These are phyloP conservation scores for Lacerta bilineata DNA, from an alignment of 2,797 vertebrate species.

Conservation along the genomic window DNA sequence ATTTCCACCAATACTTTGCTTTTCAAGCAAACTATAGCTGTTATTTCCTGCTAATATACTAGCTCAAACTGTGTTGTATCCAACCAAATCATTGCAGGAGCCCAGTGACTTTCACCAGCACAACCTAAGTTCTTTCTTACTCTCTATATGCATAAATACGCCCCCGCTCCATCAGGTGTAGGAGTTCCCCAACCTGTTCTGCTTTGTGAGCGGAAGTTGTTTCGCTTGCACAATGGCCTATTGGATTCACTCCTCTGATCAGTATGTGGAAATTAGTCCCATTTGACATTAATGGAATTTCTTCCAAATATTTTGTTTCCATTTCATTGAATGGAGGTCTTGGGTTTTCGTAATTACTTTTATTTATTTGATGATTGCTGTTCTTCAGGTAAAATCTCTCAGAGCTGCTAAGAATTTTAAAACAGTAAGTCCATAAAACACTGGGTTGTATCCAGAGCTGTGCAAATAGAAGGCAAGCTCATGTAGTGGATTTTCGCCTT, in stretches of 20 bases:
- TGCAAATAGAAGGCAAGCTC: not conserved
- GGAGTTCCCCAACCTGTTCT: too few relatives aligned
- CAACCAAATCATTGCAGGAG: too few relatives aligned
- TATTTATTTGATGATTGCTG: not conserved
- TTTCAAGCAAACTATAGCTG: conserved; percentile 18
- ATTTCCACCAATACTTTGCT: conserved; percentile 34
- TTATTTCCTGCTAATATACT: not conserved
- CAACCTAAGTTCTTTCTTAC: too few relatives aligned
- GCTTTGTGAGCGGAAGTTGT: too few relatives aligned
- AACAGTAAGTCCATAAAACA: not conserved
- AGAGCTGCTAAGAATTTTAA: not conserved
- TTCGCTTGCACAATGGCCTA: too few relatives aligned
- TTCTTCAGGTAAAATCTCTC: not conserved
- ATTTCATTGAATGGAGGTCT: not conserved
- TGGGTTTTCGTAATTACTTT: not conserved
- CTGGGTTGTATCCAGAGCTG: not conserved
- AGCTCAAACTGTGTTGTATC: not conserved
- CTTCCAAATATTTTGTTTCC: not conserved
- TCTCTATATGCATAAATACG: too few relatives aligned
- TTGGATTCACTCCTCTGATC: not conserved
- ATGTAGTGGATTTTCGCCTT: too few relatives aligned
- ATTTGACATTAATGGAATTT: not conserved
- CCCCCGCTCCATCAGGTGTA: too few relatives aligned
- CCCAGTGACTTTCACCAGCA: too few relatives aligned
- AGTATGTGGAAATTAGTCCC: not conserved